phyloP scores from a whole-genome alignment of 2,113 vertebrate species.

The Picathartes gymnocephalus region DNA sequence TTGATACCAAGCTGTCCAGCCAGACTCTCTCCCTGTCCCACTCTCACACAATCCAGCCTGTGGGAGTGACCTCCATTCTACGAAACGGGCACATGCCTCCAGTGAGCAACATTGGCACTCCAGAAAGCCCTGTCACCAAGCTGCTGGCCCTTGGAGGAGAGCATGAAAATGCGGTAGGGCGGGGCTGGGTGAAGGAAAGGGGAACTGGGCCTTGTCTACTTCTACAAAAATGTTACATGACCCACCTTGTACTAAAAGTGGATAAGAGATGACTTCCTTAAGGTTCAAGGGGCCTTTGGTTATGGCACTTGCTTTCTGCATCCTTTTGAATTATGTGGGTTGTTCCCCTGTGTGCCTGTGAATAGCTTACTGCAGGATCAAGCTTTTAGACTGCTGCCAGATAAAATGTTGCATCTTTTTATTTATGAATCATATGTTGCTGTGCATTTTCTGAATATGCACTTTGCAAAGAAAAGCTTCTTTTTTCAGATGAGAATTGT shows the following conservation, averaged over 20 bases:
- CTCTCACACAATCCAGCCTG: constrained; percentile 69
- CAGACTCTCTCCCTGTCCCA: constrained; percentile 73
- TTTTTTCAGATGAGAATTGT: not conserved
- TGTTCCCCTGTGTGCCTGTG: not conserved
- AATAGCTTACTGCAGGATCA: not conserved
- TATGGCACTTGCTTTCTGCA: not conserved
- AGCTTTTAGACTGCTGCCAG: not conserved
- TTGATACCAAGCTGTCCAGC: constrained; percentile 81
- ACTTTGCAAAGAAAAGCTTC: not conserved
- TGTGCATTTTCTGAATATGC: not conserved
- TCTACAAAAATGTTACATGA: rapidly evolving
- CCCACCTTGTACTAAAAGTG: not conserved
- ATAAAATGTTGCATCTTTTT: not conserved
- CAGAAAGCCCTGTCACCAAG: constrained; percentile 76
- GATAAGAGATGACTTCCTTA: not conserved
- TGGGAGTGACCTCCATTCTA: constrained; percentile 71
- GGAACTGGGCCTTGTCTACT: not conserved
- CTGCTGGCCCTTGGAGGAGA: constrained; percentile 77
- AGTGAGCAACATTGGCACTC: constrained; percentile 62
- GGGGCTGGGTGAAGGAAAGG: not conserved
- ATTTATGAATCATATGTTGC: not conserved
- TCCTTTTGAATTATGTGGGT: not conserved
- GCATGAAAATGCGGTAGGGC: constrained; percentile 81
- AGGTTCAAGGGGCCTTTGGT: not conserved
- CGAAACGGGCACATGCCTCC: constrained; percentile 78